Evolutionary conservation across 1,140 invertebrate species (phyloP), one percentile per base, ranked within the genome.

Genomic region (Drosophila funebris): DNA sequence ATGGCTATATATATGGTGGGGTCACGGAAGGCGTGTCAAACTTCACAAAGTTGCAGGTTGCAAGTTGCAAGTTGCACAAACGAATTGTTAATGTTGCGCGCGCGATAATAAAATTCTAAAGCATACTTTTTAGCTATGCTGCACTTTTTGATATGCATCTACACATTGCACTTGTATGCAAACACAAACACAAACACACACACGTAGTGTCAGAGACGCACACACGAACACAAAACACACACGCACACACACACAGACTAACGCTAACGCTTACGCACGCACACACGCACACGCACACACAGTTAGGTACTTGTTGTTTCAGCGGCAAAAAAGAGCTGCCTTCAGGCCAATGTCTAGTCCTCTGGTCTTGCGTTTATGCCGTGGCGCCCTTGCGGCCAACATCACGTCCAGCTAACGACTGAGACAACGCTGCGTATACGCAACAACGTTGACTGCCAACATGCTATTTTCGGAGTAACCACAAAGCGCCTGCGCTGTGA

Each of bases 401-500:
- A 87, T 74, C 82, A 87, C 83, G 82, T 87, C 78, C 82, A 87
- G 82, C 83, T 87, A 82, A 72, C 78, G 82, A 87, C 82, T 84
- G 76, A 85, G 68, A 54, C 69, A 66, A 82, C 71, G 48, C 62
- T 88, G 82, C 82, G 82, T 87, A 87, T 87, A 87, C 82, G 82
- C 82, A 82, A 82, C 56, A 78, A 41, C 52, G 39, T 66, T 56
- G 60, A 31, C 53, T 41, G 36, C 11, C 37, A 11, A 11, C 27
- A 13, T 56, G 81, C 82, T 72, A 82, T 85, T 85, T 85, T 87
- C 82, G 82, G 82, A 87, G 73, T 87, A 66, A 64, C 57, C 46
- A 9, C 41, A 48, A 44, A 36, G 83, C 82, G 82, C n/a, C 62
- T 60, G 83, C 83, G 82, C 71, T 4, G 18, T 3, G 53, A 37